Evolutionary conservation across 2,113 vertebrate genomes (phyloP).

Genomic region (Nycticorax nycticorax): DNA sequence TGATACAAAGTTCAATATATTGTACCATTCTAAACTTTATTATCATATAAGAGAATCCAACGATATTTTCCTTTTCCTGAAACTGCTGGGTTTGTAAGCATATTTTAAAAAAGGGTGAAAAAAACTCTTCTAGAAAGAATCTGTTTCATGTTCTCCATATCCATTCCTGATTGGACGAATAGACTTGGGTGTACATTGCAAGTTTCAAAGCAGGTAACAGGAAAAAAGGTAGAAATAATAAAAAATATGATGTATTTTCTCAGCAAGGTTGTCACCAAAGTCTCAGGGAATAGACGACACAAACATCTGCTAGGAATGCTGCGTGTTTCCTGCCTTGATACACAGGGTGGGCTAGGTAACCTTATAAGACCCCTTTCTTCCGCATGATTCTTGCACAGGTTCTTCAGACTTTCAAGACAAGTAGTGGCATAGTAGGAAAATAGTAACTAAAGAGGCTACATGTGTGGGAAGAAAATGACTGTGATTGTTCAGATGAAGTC

Average conservation of each 20-base stretch:
- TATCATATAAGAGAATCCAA: neutral
- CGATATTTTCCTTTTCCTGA: neutral
- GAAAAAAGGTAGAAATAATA: neutral
- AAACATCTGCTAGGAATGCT: neutral
- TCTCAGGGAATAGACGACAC: neutral
- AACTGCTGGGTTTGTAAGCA: neutral
- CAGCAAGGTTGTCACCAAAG: neutral
- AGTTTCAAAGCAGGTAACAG: neutral
- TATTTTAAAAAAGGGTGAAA: fast-evolving
- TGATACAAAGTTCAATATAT: neutral
- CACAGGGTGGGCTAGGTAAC: neutral
- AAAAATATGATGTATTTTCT: neutral
- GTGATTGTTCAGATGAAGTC: neutral
- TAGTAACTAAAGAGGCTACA: neutral
- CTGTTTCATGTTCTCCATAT: neutral
- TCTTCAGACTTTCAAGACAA: neutral
- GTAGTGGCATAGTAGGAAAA: neutral
- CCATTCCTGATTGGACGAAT: neutral
- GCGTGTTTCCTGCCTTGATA: neutral
- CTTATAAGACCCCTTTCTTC: neutral
- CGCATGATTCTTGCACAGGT: neutral
- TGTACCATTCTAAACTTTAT: neutral
- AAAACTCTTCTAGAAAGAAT: neutral
- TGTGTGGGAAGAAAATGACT: neutral
- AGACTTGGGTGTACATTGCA: neutral